Base-by-base conservation (phyloP, 2,888 invertebrate species). In the Teinopalpus imperialis region DNA sequence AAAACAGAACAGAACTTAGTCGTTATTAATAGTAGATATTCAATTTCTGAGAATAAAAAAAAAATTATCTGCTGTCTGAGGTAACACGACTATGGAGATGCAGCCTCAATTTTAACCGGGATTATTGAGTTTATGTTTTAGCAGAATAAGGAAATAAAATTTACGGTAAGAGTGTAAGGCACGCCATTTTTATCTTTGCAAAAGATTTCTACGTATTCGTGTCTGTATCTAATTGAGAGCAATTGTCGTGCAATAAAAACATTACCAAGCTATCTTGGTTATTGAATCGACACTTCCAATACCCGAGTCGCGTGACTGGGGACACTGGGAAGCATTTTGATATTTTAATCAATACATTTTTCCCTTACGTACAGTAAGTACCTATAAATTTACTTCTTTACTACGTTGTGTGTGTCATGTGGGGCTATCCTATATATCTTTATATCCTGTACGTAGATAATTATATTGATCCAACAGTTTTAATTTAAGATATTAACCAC, bases 171-270 rank as follows among this genome's bases (percentile, higher is more conserved):
- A 29, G 39, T 26, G 39, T 39, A 39, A 20, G 26, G 39, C 44
- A 45, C 39, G 44, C 35, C 35, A 46, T 35, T 46, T 40, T 44
- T 41, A 44, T 42, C 41, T 41, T 24, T 13, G 30, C 39, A 59
- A 61, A 63, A 66, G 61, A 52, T 57, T 54, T 46, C 34, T 40
- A 59, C 46, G 48, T 56, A 59, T 58, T 65, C 74, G 66, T 75
- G 72, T 62, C 63, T 61, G 69, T 57, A 66, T 66, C 69, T 61
- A 74, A 75, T 77, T 69, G 65, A 61, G 57, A 55, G 61, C 61
- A 69, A 66, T 69, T 61, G 59, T 55, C 56, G 54, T 66, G 63
- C 69, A 70, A 73, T 71, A 64, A 74, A 68, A 74, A 70, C 59
- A 68, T 74, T 73, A 65, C 59, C 48, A 53, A 57, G 53, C 50